Evolutionary conservation across 2,888 invertebrate genomes (phyloP), one percentile per base, ranked within the genome.

Genomic region (Polymixis lichenea): DNA sequence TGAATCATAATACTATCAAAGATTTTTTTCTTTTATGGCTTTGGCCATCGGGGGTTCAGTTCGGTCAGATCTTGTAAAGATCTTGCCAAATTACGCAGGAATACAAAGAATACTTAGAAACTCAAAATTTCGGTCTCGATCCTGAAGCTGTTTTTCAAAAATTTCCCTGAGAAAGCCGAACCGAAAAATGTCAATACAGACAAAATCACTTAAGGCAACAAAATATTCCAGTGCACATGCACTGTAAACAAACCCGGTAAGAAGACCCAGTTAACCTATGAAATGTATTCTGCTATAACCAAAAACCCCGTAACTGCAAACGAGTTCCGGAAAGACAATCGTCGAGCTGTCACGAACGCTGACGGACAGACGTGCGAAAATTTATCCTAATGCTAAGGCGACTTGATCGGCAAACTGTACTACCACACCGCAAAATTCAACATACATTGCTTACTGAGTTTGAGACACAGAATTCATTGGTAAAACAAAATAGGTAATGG

Each of bases 301-400:
- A 72, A 81, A 85, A 84, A 86, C 64, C 69, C 75, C 75, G 84
- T 80, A 86, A 83, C 83, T 78, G 89, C 85, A 89, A 88, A 89
- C 86, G 87, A 87, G 88, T 88, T 89, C 88, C 91, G 91, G 91
- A 90, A 91, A 89, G 82, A 87, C 89, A 89, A 89, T 91, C 91
- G 88, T 88, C 90, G 82, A 88, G 75, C 86, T 83, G 88, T 90
- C 89, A 84, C 78, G 9, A 64, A 51, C 38, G 78, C 62, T 87
- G 90, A 90, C 86, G 83, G 89, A 88, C 88, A 78, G 90, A 90
- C 90, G 87, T 77, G 90, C 89, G 91, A 92, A 91, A 91, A 90
- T 89, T 86, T 91, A 89, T 87, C 90, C 91, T 91, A 91, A 91
- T 91, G 91, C 87, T 89, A 85, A 69, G 46, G n/a, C 51, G 61